Conservation (phyloP, 2,797 vertebrate genomes). For the Silurus lanzhouensis region DNA sequence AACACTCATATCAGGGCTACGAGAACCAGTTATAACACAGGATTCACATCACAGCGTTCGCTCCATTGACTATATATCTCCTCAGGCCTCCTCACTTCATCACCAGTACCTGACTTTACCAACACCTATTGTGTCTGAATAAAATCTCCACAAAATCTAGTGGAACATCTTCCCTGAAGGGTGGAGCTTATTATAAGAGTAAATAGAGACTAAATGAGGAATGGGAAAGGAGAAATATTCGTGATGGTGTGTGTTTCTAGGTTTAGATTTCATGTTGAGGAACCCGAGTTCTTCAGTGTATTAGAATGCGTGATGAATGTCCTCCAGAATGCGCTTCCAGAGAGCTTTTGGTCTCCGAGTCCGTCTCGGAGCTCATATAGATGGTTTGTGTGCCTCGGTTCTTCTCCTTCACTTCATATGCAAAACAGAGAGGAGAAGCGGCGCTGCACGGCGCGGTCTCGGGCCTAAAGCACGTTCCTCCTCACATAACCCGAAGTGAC, state of each 20-base stretch:
- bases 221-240: too few relatives aligned
- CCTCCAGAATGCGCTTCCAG: not conserved
- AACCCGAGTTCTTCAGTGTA: not conserved
- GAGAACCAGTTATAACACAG: not conserved
- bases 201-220: too few relatives aligned
- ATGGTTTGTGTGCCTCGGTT: slow-evolving; percentile 60
- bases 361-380: not conserved
- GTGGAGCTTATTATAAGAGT: too few relatives aligned
- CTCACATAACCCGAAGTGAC: slow-evolving; percentile 81
- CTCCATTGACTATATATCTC: too few relatives aligned
- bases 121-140: too few relatives aligned
- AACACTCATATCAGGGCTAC: not conserved
- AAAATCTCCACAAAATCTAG: too few relatives aligned
- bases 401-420: slow-evolving; percentile 78
- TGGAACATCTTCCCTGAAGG: too few relatives aligned
- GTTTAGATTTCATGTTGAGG: too few relatives aligned
- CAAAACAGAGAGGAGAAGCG: slow-evolving; percentile 74
- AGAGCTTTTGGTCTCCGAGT: not conserved
- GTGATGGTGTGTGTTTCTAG: too few relatives aligned
- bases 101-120: too few relatives aligned
- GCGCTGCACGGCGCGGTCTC: slow-evolving; percentile 66
- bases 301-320: not conserved
- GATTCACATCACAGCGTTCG: not conserved
- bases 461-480: slow-evolving; percentile 77
- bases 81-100: too few relatives aligned